Evolutionary conservation across 1,140 invertebrate genomes (phyloP).

Genomic region (Cyclina sinensis): DNA sequence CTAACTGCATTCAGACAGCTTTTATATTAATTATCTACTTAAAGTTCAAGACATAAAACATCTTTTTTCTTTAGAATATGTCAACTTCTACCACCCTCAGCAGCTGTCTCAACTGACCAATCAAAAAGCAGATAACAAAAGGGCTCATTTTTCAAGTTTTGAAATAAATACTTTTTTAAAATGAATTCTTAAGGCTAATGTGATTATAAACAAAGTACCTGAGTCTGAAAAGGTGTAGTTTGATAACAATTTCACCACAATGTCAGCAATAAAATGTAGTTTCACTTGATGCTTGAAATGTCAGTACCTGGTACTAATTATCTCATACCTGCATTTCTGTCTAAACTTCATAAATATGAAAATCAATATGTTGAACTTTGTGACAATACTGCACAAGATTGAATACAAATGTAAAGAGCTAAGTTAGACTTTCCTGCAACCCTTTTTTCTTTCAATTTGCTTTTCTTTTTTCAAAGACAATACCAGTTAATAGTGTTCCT

Average conservation of each 20-base stretch:
- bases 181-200: neutral
- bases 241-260: neutral
- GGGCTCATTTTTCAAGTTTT: neutral
- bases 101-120: constrained; percentile 34
- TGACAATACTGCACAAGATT: too few species aligned
- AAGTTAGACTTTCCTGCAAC: too few species aligned
- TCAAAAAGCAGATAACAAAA: constrained; percentile 37
- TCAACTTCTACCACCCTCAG: neutral
- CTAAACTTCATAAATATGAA: too few species aligned
- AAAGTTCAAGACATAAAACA: constrained; percentile 21
- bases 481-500: too few species aligned
- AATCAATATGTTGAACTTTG: too few species aligned
- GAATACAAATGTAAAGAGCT: too few species aligned
- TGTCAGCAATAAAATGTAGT: constrained; percentile 2
- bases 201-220: neutral
- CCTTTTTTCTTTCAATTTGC: too few species aligned
- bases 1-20: neutral
- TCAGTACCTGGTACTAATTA: neutral
- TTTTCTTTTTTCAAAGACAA: too few species aligned
- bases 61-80: neutral
- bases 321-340: too few species aligned
- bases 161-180: neutral
- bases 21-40: constrained; percentile 32
- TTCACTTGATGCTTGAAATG: neutral
- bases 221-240: neutral